Conservation (phyloP, 2,888 invertebrate species). For the Athalia cordata region DNA sequence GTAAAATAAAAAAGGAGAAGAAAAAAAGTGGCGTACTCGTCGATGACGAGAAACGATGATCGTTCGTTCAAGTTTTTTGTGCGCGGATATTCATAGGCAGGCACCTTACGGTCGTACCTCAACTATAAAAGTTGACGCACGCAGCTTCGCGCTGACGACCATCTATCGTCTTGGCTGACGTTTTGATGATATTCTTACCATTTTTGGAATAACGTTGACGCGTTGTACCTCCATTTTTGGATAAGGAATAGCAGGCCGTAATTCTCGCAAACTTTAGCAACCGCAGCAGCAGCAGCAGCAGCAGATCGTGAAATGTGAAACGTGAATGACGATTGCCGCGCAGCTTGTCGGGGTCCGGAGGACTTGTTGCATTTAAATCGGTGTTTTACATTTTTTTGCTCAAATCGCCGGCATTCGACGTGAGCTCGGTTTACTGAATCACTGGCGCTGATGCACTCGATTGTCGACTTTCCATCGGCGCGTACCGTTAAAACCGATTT, state of each 20-base stretch:
- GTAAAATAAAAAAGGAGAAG: neutral
- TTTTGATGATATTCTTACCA: slow-evolving; percentile 23
- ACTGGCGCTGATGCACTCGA: slow-evolving; percentile 37
- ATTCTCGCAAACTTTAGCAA: neutral
- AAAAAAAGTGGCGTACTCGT: neutral
- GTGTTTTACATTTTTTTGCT: slow-evolving; percentile 50
- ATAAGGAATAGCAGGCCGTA: neutral
- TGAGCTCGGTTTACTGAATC: slow-evolving; percentile 49
- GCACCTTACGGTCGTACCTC: no score
- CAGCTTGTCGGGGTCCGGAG: neutral
- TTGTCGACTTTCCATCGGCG: slow-evolving; percentile 26
- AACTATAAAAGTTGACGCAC: no score
- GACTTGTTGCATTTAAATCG: slow-evolving; percentile 53
- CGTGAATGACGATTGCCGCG: neutral
- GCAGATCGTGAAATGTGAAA: neutral
- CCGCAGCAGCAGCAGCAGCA: no score
- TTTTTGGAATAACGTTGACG: slow-evolving; percentile 20
- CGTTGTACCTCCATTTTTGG: slow-evolving; percentile 13
- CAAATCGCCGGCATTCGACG: slow-evolving; percentile 46
- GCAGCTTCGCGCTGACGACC: neutral
- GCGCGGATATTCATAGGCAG: no score
- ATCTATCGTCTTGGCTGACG: slow-evolving; percentile 14
- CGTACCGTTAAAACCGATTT: slow-evolving; percentile 40
- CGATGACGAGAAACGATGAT: no score
- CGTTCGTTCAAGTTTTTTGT: no score